phyloP scores from a whole-genome alignment of 92 coral and sea anemone species.

The Epizoanthus scotinus region DNA sequence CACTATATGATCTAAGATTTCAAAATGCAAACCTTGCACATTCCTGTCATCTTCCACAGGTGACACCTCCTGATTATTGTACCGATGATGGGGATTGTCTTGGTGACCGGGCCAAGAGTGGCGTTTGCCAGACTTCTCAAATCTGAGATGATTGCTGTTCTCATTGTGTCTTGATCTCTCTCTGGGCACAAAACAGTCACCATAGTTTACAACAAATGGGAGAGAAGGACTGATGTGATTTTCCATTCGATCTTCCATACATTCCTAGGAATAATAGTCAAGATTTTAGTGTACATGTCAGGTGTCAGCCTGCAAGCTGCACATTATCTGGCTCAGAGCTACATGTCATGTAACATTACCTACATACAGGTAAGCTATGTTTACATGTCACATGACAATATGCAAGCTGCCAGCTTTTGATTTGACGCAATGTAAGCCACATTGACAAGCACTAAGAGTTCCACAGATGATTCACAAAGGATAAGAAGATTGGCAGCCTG shows the following conservation, averaged over 20 bases:
- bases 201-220: slow-evolving; percentile 25
- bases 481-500: no score
- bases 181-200: slow-evolving; percentile 13
- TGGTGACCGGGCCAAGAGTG: slow-evolving; percentile 8
- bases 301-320: background rate
- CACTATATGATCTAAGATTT: no score
- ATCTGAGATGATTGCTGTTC: background rate
- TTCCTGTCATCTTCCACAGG: background rate
- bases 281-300: background rate
- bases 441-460: no score
- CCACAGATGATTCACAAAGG: no score
- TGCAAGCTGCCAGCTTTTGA: no score
- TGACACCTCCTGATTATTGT: background rate
- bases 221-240: background rate
- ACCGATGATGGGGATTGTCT: background rate
- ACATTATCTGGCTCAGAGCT: background rate
- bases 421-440: no score
- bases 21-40: slow-evolving; percentile 14
- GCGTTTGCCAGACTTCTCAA: slow-evolving; percentile 8
- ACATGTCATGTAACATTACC: no score
- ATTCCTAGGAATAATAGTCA: slow-evolving; percentile 10
- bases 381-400: no score
- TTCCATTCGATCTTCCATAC: slow-evolving; percentile 23
- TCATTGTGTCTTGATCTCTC: background rate
- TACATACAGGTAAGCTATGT: no score